phyloP scores from a whole-genome alignment of 2,888 invertebrate species.

The Cyaniris semiargus region DNA sequence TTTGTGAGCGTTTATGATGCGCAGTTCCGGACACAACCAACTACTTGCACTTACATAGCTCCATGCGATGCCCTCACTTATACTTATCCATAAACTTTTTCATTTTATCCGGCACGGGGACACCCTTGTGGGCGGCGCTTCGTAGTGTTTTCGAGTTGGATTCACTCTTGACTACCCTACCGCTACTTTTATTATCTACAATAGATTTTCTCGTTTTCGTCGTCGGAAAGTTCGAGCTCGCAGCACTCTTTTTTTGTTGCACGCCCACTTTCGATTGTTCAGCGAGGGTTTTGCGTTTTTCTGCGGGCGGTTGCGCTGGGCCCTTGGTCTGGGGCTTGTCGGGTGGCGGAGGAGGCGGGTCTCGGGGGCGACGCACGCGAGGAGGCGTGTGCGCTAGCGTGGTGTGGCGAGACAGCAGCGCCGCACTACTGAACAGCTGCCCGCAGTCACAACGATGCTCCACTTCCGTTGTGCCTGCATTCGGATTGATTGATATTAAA shows the following conservation, averaged over 20 bases:
- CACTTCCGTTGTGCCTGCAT: conserved; percentile 54
- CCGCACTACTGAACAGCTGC: conserved; percentile 69
- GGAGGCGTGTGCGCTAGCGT: conserved; percentile 75
- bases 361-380: conserved; percentile 59
- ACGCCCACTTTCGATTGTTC: conserved; percentile 41
- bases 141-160: conserved; percentile 48
- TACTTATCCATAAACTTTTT: conserved; percentile 56
- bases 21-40: conserved; percentile 54
- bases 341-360: conserved; percentile 42
- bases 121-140: conserved; percentile 57
- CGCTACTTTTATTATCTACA: conserved; percentile 43
- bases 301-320: conserved; percentile 12
- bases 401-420: conserved; percentile 67
- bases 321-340: conserved; percentile 40
- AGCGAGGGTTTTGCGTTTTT: conserved; percentile 43
- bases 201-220: conserved; percentile 49
- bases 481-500: neutral
- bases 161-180: conserved; percentile 33
- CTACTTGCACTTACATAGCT: conserved; percentile 49
- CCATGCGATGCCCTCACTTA: conserved; percentile 42
- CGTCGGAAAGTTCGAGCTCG: conserved; percentile 36
- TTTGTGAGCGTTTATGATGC: conserved; percentile 64
- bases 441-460: conserved; percentile 79
- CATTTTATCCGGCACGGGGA: conserved; percentile 69
- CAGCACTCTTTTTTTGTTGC: conserved; percentile 36